phyloP scores from a whole-genome alignment of 2,888 invertebrate genomes.

The Zele albiditarsus region DNA sequence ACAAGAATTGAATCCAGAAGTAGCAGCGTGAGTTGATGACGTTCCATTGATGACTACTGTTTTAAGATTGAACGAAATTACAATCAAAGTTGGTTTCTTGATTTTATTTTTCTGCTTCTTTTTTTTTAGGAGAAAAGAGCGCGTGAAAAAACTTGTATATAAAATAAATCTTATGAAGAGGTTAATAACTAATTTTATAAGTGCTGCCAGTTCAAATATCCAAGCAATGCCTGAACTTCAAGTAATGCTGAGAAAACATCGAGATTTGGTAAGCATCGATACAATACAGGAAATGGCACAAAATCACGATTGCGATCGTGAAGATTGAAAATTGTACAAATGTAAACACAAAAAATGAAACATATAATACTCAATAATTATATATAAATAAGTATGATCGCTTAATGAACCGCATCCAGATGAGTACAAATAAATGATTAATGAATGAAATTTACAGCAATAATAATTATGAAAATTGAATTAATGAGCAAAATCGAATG shows the following conservation, averaged over 20 bases:
- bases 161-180: conserved; percentile 55
- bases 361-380: not conserved
- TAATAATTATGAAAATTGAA: not conserved
- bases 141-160: conserved; percentile 42
- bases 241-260: conserved; percentile 46
- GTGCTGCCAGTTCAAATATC: conserved; percentile 35
- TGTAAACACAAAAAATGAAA: not conserved
- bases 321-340: conserved; percentile 22
- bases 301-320: conserved; percentile 2
- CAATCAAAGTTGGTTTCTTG: not conserved
- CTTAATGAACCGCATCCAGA: too few relatives aligned
- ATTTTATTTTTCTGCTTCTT: conserved; percentile 10
- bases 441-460: conserved; percentile 10
- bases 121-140: conserved; percentile 49
- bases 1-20: conserved; percentile 50
- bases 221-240: conserved; percentile 39
- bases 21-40: conserved; percentile 46
- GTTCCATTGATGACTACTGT: not conserved
- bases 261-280: conserved; percentile 50
- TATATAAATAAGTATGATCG: not conserved
- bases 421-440: not conserved
- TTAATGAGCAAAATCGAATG: not conserved
- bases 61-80: not conserved
- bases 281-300: conserved; percentile 47
- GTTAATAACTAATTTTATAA: conserved; percentile 50